Percentiles rank a stretch among this genome's conserved stretches.
phyloP scores from a whole-genome alignment of 2,888 invertebrate genomes.

The Aproaerema taeniolella region DNA sequence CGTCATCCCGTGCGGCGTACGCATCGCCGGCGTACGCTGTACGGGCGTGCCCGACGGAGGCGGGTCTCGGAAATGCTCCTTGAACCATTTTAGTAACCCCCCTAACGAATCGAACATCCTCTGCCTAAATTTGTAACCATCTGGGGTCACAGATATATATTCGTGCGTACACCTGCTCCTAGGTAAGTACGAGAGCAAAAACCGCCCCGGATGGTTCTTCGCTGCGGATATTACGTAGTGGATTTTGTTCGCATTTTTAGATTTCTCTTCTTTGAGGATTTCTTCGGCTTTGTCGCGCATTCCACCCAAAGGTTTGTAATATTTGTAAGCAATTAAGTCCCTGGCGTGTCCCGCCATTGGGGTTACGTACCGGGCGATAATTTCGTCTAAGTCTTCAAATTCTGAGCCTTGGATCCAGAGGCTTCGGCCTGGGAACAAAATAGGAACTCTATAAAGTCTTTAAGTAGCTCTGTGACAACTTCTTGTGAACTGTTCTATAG shows the following conservation, averaged over 20 bases:
- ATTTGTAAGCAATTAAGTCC: slow-evolving; percentile 94
- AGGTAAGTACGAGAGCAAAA: slow-evolving; percentile 95
- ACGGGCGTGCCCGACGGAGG: slow-evolving; percentile 84
- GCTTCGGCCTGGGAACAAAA: slow-evolving; percentile 56
- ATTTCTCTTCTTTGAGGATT: slow-evolving; percentile 90
- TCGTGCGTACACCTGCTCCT: slow-evolving; percentile 91
- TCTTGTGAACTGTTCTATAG: not conserved
- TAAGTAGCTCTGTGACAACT: not conserved
- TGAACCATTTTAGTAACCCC: slow-evolving; percentile 94
- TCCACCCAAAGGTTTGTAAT: slow-evolving; percentile 88
- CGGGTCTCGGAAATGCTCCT: slow-evolving; percentile 97
- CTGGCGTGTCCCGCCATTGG: slow-evolving; percentile 97
- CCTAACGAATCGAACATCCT: slow-evolving; percentile 91
- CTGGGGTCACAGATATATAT: slow-evolving; percentile 92
- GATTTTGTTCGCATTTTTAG: slow-evolving; percentile 90
- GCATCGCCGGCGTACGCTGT: slow-evolving; percentile 82
- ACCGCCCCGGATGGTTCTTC: slow-evolving; percentile 93
- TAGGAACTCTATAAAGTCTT: not conserved
- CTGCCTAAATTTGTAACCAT: slow-evolving; percentile 94
- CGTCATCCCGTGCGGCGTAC: slow-evolving; percentile 80
- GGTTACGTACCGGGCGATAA: slow-evolving; percentile 96
- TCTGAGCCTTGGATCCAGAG: slow-evolving; percentile 94
- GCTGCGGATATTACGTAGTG: slow-evolving; percentile 92
- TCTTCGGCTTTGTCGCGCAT: slow-evolving; percentile 93
- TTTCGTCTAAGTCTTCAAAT: slow-evolving; percentile 99